These are phyloP conservation scores for Odontesthes bonariensis DNA, from an alignment of 2,113 vertebrate genomes.

Conservation along the genomic window DNA sequence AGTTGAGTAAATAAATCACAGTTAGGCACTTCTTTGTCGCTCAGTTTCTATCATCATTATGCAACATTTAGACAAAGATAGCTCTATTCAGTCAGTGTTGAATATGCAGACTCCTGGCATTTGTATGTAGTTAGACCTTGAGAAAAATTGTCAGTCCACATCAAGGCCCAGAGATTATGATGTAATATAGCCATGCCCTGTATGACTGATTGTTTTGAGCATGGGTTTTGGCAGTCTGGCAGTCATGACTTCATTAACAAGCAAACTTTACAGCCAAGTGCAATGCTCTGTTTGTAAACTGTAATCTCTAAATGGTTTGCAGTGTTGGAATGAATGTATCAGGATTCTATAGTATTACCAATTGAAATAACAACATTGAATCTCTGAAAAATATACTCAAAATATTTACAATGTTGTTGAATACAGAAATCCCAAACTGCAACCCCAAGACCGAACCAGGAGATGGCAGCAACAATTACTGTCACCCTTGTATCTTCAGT, in stretches of 20 bases:
- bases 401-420: neutral
- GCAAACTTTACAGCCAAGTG: conserved; percentile 29
- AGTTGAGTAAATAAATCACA: neutral
- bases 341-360: conserved; percentile 5
- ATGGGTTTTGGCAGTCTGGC: conserved; percentile 42
- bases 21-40: neutral
- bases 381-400: conserved; percentile 9
- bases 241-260: conserved; percentile 38
- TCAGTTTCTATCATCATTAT: neutral
- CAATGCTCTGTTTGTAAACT: neutral
- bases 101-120: conserved; percentile 6
- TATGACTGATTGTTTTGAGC: conserved; percentile 51
- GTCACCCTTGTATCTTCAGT: neutral
- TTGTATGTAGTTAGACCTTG: conserved; percentile 16
- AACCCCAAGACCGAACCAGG: conserved; percentile 53
- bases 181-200: conserved; percentile 47
- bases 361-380: conserved; percentile 38
- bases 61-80: conserved; percentile 10
- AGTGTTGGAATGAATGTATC: conserved; percentile 35
- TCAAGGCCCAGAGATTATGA: conserved; percentile 41
- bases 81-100: neutral
- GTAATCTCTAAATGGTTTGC: conserved; percentile 34
- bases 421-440: conserved; percentile 33
- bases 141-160: conserved; percentile 21
- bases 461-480: conserved; percentile 67